phyloP scores from a whole-genome alignment of 2,113 vertebrate genomes.

The Solenodon paradoxus region DNA sequence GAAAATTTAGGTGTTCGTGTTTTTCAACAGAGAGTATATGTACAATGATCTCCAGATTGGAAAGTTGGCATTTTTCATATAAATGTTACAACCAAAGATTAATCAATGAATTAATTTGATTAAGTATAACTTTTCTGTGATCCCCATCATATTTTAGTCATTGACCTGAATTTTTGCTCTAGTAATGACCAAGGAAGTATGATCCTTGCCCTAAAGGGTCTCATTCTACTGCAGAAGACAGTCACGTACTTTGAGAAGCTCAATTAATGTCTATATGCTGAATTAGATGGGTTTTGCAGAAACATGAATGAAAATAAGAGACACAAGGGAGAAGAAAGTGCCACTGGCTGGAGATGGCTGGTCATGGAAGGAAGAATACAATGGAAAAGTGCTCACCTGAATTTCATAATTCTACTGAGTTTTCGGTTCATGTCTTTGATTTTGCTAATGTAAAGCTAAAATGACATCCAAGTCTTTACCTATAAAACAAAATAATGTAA shows the following conservation, averaged over 20 bases:
- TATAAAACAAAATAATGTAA: slow-evolving; percentile 23
- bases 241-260: not conserved
- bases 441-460: not conserved
- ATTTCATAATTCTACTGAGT: not conserved
- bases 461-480: not conserved
- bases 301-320: not conserved
- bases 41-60: not conserved
- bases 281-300: not conserved
- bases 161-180: not conserved
- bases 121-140: not conserved
- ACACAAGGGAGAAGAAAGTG: not conserved
- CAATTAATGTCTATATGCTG: not conserved
- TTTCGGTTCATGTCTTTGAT: not conserved
- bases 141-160: not conserved
- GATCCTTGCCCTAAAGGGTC: not conserved
- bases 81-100: not conserved
- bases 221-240: not conserved
- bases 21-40: not conserved
- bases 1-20: no score
- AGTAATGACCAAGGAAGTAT: not conserved
- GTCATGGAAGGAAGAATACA: not conserved
- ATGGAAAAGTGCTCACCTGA: not conserved
- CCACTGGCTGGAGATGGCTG: not conserved
- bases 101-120: not conserved
- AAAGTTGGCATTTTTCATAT: not conserved